These are phyloP conservation scores for Lasioglossum zephyrum DNA, from an alignment of 2,888 invertebrate species.

Conservation along the genomic window DNA sequence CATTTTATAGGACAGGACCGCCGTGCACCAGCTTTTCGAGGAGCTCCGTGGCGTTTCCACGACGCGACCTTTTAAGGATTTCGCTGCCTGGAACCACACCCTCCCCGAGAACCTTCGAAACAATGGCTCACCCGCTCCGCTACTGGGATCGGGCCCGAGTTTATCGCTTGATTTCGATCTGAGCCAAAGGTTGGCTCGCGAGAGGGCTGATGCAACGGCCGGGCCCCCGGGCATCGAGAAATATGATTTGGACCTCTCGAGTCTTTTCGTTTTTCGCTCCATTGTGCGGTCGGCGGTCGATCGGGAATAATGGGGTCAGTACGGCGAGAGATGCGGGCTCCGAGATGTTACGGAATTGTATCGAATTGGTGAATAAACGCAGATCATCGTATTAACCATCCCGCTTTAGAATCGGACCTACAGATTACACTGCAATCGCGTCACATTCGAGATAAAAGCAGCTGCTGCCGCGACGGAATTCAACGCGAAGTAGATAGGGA, in stretches of 20 bases:
- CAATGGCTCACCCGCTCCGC: slow-evolving; percentile 52
- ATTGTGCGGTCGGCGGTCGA: neutral
- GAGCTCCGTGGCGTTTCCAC: slow-evolving; percentile 31
- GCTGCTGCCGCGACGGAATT: neutral
- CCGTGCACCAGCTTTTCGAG: neutral
- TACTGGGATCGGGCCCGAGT: slow-evolving; percentile 52
- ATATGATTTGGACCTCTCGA: slow-evolving; percentile 1
- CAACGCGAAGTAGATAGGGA: slow-evolving; percentile 5
- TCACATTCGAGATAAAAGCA: neutral
- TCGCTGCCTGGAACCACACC: slow-evolving; percentile 66
- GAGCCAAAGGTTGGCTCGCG: slow-evolving; percentile 19
- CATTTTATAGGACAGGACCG: neutral
- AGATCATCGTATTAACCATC: neutral
- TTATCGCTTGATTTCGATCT: slow-evolving; percentile 62
- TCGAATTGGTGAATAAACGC: neutral
- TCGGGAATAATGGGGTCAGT: slow-evolving; percentile 1
- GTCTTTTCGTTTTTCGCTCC: neutral
- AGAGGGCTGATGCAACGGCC: slow-evolving; percentile 31
- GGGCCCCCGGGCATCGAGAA: neutral
- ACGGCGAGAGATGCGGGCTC: neutral
- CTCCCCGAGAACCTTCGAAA: slow-evolving; percentile 50
- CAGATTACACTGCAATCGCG: neutral
- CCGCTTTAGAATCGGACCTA: neutral
- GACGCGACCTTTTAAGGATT: slow-evolving; percentile 57
- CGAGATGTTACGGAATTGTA: neutral